These are phyloP conservation scores for Chironomus striatipennis DNA, from an alignment of 1,140 invertebrate genomes.

Conservation along the genomic window DNA sequence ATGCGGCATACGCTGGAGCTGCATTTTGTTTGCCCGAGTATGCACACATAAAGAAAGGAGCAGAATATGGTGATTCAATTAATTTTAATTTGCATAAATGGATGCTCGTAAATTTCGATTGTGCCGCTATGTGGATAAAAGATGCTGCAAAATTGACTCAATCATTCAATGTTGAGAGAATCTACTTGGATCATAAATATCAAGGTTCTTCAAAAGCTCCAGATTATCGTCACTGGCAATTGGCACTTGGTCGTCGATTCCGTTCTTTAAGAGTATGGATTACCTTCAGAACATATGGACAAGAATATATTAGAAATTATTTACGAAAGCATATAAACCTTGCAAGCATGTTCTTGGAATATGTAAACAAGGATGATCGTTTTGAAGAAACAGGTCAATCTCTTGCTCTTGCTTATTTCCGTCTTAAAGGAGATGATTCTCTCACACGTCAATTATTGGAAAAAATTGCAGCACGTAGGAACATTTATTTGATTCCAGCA, in stretches of 20 bases:
- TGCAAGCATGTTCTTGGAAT: constrained; percentile 65
- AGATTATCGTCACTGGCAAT: constrained; percentile 93
- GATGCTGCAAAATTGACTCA: constrained; percentile 68
- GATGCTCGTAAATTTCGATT: constrained; percentile 87
- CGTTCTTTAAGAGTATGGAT: constrained; percentile 93
- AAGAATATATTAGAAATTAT: constrained; percentile 66
- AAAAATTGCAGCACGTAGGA: constrained; percentile 63
- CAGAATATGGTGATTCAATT: constrained; percentile 77
- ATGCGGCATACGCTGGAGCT: constrained; percentile 82
- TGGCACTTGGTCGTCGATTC: constrained; percentile 82
- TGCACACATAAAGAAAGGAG: constrained; percentile 65
- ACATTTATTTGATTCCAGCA: constrained; percentile 78
- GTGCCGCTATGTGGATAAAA: constrained; percentile 79
- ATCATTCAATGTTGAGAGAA: constrained; percentile 86
- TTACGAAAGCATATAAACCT: constrained; percentile 67
- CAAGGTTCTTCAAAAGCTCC: constrained; percentile 61
- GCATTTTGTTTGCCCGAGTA: constrained; percentile 88
- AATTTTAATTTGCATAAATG: constrained; percentile 92
- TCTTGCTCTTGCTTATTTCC: constrained; percentile 83
- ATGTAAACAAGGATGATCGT: constrained; percentile 57
- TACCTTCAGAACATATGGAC: constrained; percentile 74
- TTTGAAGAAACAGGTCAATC: constrained; percentile 66
- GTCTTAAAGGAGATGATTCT: constrained; percentile 66
- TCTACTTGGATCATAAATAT: constrained; percentile 72
- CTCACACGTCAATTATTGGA: constrained; percentile 66